Evolutionary conservation across 2,888 invertebrate species (phyloP), one percentile per base, ranked within the genome.

Genomic region (Clivina fossor): DNA sequence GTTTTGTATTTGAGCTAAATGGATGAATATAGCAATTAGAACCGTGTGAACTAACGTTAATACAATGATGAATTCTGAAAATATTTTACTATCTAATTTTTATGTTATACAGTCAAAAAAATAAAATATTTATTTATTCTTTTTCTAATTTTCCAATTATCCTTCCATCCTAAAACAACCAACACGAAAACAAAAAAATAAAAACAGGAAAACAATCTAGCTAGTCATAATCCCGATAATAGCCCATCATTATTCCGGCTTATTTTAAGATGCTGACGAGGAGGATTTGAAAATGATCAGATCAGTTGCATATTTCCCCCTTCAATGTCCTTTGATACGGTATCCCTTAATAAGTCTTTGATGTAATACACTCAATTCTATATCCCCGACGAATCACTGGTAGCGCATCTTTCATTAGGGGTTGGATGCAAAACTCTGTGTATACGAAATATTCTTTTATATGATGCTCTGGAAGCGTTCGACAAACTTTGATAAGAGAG

Each of bases 351-450:
- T 43, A 33, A 41, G 32, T 41, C 51, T 55, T 55, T 55, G 55
- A 55, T 47, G 55, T 55, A 40, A 47, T 47, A 55, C 38, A 9
- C 55, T 30, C 55, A 55, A 55, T 55, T 55, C 47, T 55, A 38
- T 40, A 32, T n/a, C n/a, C n/a, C n/a, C 32, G 46, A 40, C 30
- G 40, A 55, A 55, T 55, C 55, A 47, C 47, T 55, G n/a, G 55
- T 55, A 55, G 46, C 54, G 47, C 11, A 47, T 55, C 55, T 47
- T 50, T 50, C 50, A 50, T 50, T 50, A 50, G 50, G 50, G 50
- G 20, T 33, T 13, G 41, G 32, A 41, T 19, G 13, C n/a, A n/a
- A n/a, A n/a, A n/a, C n/a, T n/a, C n/a, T 24, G 19, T 49, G 49
- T 50, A n/a, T 50, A 41, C 32, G 40, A 50, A n/a, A 50, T 50